Conservation (phyloP, 2,888 invertebrate species). For the Clivina fossor region DNA sequence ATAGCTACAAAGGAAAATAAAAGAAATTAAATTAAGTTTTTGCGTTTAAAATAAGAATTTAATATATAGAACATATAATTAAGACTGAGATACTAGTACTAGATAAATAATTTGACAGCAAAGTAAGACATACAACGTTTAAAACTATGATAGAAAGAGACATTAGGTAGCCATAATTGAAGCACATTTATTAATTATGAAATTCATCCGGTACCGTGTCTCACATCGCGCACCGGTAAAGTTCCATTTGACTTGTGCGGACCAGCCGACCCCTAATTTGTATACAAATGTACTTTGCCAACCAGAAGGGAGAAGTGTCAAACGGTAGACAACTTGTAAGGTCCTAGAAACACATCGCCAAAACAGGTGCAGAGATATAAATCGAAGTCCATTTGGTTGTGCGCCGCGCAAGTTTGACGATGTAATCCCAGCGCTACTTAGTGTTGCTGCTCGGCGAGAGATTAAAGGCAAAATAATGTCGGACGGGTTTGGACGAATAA, state of each 20-base stretch:
- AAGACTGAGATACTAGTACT: too few relatives aligned
- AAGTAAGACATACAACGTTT: too few relatives aligned
- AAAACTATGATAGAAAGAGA: too few relatives aligned
- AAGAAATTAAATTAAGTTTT: too few relatives aligned
- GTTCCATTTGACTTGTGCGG: background rate
- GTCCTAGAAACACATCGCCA: background rate
- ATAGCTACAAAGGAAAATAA: too few relatives aligned
- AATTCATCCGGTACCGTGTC: background rate
- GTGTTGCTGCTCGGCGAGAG: slow-evolving; percentile 49
- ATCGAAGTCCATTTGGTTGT: slow-evolving; percentile 31
- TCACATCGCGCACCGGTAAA: background rate
- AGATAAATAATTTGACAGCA: too few relatives aligned
- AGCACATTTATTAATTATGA: background rate
- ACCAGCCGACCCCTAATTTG: slow-evolving; percentile 5
- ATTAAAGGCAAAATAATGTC: slow-evolving; percentile 53
- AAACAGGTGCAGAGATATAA: slow-evolving; percentile 16
- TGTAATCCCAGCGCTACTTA: slow-evolving; percentile 53
- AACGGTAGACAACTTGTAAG: background rate
- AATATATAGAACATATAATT: too few relatives aligned
- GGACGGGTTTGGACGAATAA: slow-evolving; percentile 48
- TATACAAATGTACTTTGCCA: slow-evolving; percentile 21
- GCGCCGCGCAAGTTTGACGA: slow-evolving; percentile 53
- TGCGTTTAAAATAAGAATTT: too few relatives aligned
- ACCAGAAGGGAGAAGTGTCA: slow-evolving; percentile 20
- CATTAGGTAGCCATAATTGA: too few relatives aligned